phyloP scores from a whole-genome alignment of 2,797 vertebrate species.

The Myoxocephalus aenaeus region DNA sequence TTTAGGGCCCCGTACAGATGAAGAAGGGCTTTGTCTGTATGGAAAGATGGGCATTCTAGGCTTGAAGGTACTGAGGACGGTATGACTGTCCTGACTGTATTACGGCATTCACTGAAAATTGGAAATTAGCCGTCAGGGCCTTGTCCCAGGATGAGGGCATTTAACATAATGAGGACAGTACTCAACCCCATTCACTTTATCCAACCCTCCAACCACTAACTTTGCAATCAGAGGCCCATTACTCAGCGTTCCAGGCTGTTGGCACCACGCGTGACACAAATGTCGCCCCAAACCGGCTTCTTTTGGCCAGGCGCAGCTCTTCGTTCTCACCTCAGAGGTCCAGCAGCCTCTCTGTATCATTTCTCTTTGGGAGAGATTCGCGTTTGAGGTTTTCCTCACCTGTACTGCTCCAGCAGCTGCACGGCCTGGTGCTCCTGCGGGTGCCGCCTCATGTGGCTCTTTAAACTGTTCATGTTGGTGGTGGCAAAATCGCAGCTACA shows the following conservation, averaged over 20 bases:
- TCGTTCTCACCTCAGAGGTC: not conserved
- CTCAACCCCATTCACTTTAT: constrained; percentile 5
- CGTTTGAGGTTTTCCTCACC: constrained; percentile 73
- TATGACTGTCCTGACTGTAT: no score
- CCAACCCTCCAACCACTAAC: constrained; percentile 13
- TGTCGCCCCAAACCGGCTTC: not conserved
- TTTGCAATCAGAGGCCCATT: constrained; percentile 30
- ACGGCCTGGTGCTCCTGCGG: constrained; percentile 91
- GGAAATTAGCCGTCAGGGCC: constrained; percentile 52
- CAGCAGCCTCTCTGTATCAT: not conserved
- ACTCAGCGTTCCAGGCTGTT: constrained; percentile 9
- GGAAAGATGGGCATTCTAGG: not conserved
- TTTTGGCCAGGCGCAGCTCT: not conserved
- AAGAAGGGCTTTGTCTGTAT: not conserved
- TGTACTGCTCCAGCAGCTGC: constrained; percentile 91
- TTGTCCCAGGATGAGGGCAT: constrained; percentile 8
- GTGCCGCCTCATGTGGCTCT: constrained; percentile 91
- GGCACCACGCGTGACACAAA: not conserved
- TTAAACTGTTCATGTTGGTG: constrained; percentile 92
- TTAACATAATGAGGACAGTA: constrained; percentile 23
- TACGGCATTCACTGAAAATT: constrained; percentile 28
- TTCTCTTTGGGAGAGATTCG: not conserved
- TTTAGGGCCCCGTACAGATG: not conserved
- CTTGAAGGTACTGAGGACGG: not conserved
- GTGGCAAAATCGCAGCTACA: constrained; percentile 91